Base-by-base conservation (phyloP, 2,888 invertebrate genomes). In the Osmoderma eremita region DNA sequence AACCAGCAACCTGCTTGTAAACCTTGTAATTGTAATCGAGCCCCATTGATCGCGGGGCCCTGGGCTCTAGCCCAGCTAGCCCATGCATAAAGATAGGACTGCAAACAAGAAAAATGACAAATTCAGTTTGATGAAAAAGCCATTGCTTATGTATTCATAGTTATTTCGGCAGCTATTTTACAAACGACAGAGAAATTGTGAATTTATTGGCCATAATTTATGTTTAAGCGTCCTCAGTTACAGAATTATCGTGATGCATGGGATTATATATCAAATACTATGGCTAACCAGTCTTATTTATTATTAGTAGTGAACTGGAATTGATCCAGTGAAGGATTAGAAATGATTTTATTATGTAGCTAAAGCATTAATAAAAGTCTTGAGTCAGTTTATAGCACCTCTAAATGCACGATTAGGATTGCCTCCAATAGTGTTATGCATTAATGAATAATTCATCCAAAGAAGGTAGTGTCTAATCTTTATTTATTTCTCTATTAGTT, bases 181-280 rank as follows among this genome's bases (percentile, higher is more conserved):
- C n/a, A n/a, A n/a, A n/a, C 13, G 10, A 38, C 41, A 56, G 39
- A 56, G 20, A 56, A 41, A 56, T 41, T 56, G 54, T 18, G 10
- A 53, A 53, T 53, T 53, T 53, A 54, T 54, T 39, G 54, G 39
- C 41, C 22, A 22, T 41, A 56, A 56, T 56, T 56, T 13, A 41
- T 56, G 15, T 13, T 15, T 18, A 53, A 38, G 53, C 38, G 12
- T 6, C 15, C n/a, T 36, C 53, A 18, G 12, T 13, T 38, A 12
- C 38, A 18, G 8, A 8, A 38, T 36, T 5, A 18, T 38, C 38
- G 36, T 8, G 12, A 17, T 38, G 39, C 18, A 38, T 17, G 15
- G 17, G 10, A n/a, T 17, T 17, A 38, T 38, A 18, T 53, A 53
- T 15, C 18, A 36, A 17, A 36, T 20, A 41, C 42, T 56, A 56